phyloP scores from a whole-genome alignment of 2,797 vertebrate genomes.

The Pseudomugil tenellus region DNA sequence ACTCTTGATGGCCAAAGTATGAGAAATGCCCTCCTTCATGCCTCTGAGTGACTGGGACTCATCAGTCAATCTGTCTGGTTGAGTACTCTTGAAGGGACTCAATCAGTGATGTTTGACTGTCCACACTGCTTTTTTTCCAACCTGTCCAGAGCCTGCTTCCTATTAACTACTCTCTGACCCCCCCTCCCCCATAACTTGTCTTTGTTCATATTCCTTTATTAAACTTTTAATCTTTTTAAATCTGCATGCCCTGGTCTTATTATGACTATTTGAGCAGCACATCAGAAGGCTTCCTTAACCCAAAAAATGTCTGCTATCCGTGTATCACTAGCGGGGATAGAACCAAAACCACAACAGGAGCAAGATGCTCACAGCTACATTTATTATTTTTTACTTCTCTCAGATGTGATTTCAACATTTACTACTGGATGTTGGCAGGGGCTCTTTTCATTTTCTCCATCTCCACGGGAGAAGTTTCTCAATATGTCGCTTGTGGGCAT shows the following conservation, averaged over 20 bases:
- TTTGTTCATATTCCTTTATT: slow-evolving; percentile 6
- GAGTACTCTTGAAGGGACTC: slow-evolving; percentile 32
- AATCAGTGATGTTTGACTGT: slow-evolving; percentile 57
- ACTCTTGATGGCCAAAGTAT: slow-evolving; percentile 6
- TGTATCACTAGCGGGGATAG: slow-evolving; percentile 23
- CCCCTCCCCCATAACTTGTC: background rate
- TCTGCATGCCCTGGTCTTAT: slow-evolving; percentile 6
- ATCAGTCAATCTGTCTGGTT: slow-evolving; percentile 35
- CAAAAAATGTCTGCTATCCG: background rate
- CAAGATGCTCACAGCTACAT: slow-evolving; percentile 6
- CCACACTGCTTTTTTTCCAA: slow-evolving; percentile 29
- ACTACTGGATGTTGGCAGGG: background rate
- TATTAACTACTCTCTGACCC: slow-evolving; percentile 17
- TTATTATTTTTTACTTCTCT: slow-evolving; percentile 42
- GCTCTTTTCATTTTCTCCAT: background rate
- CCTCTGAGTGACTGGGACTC: slow-evolving; percentile 41
- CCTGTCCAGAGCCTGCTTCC: slow-evolving; percentile 49
- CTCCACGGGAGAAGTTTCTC: background rate
- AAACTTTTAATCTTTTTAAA: slow-evolving; percentile 7
- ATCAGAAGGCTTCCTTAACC: slow-evolving; percentile 4
- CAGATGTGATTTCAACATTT: slow-evolving; percentile 31
- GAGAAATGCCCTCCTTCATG: slow-evolving; percentile 16
- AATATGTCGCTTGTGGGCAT: slow-evolving; percentile 3
- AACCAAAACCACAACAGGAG: slow-evolving; percentile 47
- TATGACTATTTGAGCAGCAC: slow-evolving; percentile 19